These are phyloP conservation scores for Oryzias javanicus DNA, from an alignment of 2,113 vertebrate genomes.

Conservation along the genomic window DNA sequence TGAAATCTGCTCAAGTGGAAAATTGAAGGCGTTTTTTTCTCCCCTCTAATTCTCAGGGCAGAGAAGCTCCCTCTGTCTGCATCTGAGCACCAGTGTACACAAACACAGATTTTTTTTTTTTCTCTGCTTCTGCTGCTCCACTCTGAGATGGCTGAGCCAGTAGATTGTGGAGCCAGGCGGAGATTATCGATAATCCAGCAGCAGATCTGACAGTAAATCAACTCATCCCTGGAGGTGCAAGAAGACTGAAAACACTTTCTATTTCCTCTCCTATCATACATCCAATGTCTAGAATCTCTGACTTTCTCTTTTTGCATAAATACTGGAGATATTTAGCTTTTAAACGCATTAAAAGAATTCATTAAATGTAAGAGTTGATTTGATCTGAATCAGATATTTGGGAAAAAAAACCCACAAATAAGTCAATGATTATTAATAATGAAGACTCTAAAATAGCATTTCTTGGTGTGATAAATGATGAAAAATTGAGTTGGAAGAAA, in stretches of 20 bases:
- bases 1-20: conserved; percentile 72
- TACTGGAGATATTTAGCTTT: no score
- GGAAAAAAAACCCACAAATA: no score
- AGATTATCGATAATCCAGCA: conserved; percentile 72
- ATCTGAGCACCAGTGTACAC: conserved; percentile 25
- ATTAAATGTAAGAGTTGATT: no score
- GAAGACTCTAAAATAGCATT: no score
- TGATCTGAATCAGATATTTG: no score
- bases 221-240: conserved; percentile 55
- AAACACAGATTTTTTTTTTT: conserved; percentile 35
- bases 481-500: no score
- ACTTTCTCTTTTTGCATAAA: no score
- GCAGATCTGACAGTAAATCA: conserved; percentile 69
- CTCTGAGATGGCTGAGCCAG: conserved; percentile 6
- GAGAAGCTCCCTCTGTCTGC: conserved; percentile 38
- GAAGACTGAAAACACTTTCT: conserved; percentile 45
- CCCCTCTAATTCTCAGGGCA: conserved; percentile 45
- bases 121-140: conserved; percentile 3
- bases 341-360: no score
- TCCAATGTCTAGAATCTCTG: not conserved
- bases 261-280: conserved; percentile 18
- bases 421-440: no score
- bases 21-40: conserved; percentile 63
- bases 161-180: conserved; percentile 47
- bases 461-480: no score